Percentiles rank a stretch among this genome's conserved stretches.
phyloP scores from a whole-genome alignment of 92 coral and sea anemone species.

The Desmophyllum pertusum region DNA sequence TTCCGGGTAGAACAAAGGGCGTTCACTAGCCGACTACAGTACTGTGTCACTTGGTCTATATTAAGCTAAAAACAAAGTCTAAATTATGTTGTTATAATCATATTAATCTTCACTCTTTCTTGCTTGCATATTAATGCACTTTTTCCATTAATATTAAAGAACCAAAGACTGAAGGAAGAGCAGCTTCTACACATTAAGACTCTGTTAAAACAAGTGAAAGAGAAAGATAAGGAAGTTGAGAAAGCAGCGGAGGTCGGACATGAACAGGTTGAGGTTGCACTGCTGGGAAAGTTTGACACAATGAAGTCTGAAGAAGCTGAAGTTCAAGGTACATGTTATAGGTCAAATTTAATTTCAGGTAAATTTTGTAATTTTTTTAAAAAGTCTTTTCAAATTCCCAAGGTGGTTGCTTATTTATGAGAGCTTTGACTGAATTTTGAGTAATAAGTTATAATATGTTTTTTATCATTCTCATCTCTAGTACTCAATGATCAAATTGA shows the following conservation, averaged over 20 bases:
- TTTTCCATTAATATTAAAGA: constrained; percentile 46
- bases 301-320: constrained; percentile 72
- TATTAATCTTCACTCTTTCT: too few species aligned
- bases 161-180: constrained; percentile 88
- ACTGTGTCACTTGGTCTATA: too few species aligned
- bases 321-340: constrained; percentile 79
- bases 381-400: too few species aligned
- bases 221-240: constrained; percentile 95
- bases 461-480: background rate
- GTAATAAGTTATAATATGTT: too few species aligned
- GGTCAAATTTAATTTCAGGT: too few species aligned
- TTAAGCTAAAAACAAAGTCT: too few species aligned
- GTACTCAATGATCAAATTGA: constrained; percentile 68
- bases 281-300: constrained; percentile 77
- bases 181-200: constrained; percentile 90
- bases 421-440: too few species aligned
- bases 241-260: constrained; percentile 85
- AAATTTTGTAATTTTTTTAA: too few species aligned
- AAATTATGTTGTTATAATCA: too few species aligned
- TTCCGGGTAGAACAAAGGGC: too few species aligned
- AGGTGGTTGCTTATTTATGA: too few species aligned
- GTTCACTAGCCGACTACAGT: too few species aligned
- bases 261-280: constrained; percentile 88
- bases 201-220: constrained; percentile 92
- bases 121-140: background rate